Evolutionary conservation across 1,140 invertebrate genomes (phyloP), one percentile per base, ranked within the genome.

Genomic region (Drosophila serrata): DNA sequence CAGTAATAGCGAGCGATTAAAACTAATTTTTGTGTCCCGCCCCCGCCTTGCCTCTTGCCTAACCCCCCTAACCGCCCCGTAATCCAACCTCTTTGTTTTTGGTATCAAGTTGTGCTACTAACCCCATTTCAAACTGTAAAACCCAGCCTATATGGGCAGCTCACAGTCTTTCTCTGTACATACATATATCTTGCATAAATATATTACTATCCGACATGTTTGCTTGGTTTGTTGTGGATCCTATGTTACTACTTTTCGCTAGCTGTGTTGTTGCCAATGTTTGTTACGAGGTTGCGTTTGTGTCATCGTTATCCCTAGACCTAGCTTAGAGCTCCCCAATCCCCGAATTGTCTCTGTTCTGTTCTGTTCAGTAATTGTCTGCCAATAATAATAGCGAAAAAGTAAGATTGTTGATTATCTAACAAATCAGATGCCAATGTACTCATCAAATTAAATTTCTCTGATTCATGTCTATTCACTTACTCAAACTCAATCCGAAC

Each of bases 401-500:
- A 40, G 65, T 69, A 67, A 69, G 65, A 65, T 40, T 43, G 22
- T 69, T 69, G 61, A 67, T 53, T 43, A 42, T 29, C 45, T 53
- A 42, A 11, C 45, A 39, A 53, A 69, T 69, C 65, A 65, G 65
- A 69, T 69, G 62, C 77, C 61, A 75, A 78, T 17, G 55, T 85
- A 85, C 82, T 88, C 77, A 88, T 80, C 55, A 84, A 88, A 84
- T 80, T 22, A 72, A 73, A 73, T 73, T 73, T 73, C 79, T 85
- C 81, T 86, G 77, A 88, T 88, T 84, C 84, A 88, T 88, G 73
- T 88, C 79, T 87, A 88, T 84, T 88, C 84, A 88, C 84, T 88
- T 90, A 88, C 76, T 84, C 76, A 76, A 81, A 80, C 82, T 81
- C 82, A 88, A 90, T 90, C 85, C 85, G 85, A 90, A 90, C 84